Base-by-base conservation (phyloP, 2,888 invertebrate species). In the Phortica okadai region DNA sequence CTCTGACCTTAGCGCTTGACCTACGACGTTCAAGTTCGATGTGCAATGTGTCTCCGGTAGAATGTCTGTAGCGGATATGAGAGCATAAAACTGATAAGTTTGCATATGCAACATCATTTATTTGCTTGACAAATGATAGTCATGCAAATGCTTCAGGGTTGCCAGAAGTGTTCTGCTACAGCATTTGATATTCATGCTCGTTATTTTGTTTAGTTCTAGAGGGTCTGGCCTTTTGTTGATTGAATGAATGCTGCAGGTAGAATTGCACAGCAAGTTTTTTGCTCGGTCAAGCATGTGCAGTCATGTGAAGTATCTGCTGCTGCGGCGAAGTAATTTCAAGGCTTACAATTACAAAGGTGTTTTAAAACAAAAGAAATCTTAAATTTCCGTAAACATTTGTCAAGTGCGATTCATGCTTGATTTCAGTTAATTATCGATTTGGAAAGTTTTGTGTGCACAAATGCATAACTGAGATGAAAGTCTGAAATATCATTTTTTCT, bases 71-170 rank as follows among this genome's bases (percentile, higher is more conserved):
- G 79, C 85, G 85, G 85, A 85, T 84, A 82, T 82, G 83, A 84
- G 85, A 83, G 41, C 16, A 25, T 25, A 62, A 62, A 62, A 62
- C 70, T 86, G 87, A 85, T 85, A 85, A 86, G 87, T 87, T 85
- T 85, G 84, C 85, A 84, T 21, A 21, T 84, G 87, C 85, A 85
- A 86, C 85, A 84, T 85, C 87, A 84, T 85, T 85, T 86, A 87
- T 85, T 86, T 84, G 84, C 85, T 78, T 84, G 85, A 85, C 85
- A 85, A 85, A 85, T 86, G 85, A 86, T 85, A 84, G 69, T 21
- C 64, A 64, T 33, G 64, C 11, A 10, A 62, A 16, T 2, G 10
- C 50, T 50, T 8, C 50, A 14, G 14, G 50, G 50, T 14, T 50
- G 8, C 4, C 50, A 11, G 6, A 50, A 50, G 50, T 50, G 33